Percentiles rank a stretch among this genome's conserved stretches.
These are phyloP conservation scores for Xanthia icteritia DNA, from an alignment of 2,888 invertebrate genomes.

Conservation along the genomic window DNA sequence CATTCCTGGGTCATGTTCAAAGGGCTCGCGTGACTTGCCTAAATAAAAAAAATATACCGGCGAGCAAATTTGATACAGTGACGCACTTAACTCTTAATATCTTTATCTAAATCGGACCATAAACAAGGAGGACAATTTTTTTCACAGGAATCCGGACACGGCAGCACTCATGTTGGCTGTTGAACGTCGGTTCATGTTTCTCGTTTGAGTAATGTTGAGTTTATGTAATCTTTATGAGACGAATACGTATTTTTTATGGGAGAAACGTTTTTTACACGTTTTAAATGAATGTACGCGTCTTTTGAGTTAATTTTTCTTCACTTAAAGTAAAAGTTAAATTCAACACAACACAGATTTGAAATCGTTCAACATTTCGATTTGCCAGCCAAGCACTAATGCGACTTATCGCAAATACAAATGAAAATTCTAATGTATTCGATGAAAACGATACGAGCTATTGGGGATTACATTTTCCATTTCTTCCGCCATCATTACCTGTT, in stretches of 20 bases:
- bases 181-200: constrained; percentile 56
- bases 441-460: constrained; percentile 36
- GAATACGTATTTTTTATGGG: constrained; percentile 28
- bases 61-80: constrained; percentile 86
- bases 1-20: constrained; percentile 85
- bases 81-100: constrained; percentile 85
- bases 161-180: constrained; percentile 59
- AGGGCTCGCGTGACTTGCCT: constrained; percentile 81
- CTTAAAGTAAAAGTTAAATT: not conserved
- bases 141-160: constrained; percentile 69
- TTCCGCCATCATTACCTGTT: constrained; percentile 40
- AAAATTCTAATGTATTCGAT: constrained; percentile 49
- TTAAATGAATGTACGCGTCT: not conserved
- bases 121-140: constrained; percentile 80
- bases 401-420: constrained; percentile 54
- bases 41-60: constrained; percentile 80
- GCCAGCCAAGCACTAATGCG: constrained; percentile 31
- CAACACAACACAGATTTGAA: constrained; percentile 16
- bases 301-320: not conserved
- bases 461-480: constrained; percentile 38
- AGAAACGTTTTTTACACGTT: constrained; percentile 28
- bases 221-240: constrained; percentile 57
- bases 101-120: constrained; percentile 86
- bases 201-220: constrained; percentile 45
- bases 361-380: constrained; percentile 24